Evolutionary conservation across 2,888 invertebrate genomes (phyloP).

Genomic region (Phorcus lineatus): DNA sequence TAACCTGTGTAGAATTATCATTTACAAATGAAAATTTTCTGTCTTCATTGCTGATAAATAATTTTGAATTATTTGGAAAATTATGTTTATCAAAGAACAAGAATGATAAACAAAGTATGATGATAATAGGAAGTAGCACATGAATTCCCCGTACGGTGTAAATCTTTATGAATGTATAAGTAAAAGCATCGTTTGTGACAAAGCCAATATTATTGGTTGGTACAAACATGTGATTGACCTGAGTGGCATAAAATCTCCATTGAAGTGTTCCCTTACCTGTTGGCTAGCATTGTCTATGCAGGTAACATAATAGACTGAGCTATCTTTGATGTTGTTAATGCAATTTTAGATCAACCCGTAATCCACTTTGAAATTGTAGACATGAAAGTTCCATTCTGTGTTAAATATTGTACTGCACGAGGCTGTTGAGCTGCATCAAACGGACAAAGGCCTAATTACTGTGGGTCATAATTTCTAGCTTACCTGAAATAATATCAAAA

Average conservation of each 20-base stretch:
- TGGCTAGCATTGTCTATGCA: too few species aligned
- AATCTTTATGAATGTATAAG: background rate
- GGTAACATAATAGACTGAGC: background rate
- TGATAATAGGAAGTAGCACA: background rate
- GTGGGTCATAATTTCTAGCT: constrained; percentile 18
- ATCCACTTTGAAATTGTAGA: background rate
- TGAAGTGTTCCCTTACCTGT: too few species aligned
- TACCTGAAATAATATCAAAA: constrained; percentile 5
- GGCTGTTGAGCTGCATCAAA: background rate
- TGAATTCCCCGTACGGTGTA: background rate
- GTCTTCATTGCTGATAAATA: too few species aligned
- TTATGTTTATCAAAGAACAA: too few species aligned
- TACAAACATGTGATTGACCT: too few species aligned
- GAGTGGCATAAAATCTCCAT: too few species aligned
- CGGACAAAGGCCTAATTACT: constrained; percentile 20
- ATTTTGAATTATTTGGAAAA: too few species aligned
- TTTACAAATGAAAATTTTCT: too few species aligned
- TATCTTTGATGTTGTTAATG: background rate
- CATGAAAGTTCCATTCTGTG: constrained; percentile 19
- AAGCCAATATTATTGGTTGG: too few species aligned
- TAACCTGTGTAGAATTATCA: too few species aligned
- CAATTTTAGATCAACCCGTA: background rate
- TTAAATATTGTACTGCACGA: background rate
- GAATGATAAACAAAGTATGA: too few species aligned
- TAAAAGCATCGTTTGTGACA: too few species aligned